Base-by-base conservation (phyloP, 2,113 vertebrate species). In the Poecilia latipinna region DNA sequence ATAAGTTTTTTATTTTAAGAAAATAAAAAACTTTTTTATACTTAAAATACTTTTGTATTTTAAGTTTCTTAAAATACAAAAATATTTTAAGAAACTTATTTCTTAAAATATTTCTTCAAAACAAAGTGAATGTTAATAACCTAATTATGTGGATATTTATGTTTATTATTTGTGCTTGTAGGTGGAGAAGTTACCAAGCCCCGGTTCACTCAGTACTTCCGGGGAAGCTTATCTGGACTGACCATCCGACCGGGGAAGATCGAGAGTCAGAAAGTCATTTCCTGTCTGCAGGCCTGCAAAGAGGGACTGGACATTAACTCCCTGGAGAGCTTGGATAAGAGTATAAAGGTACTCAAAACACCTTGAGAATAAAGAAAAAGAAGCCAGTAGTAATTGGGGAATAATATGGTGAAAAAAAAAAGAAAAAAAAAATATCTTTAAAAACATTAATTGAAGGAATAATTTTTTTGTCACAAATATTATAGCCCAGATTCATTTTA, bases 211-310 rank as follows among this genome's bases (percentile, higher is more conserved):
- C 98, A 99, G 72, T 98, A 97, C 87, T 99, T 99, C 90, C 95
- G 96, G 0, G 98, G 98, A 70, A 98, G 96, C 85, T 93, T 99
- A 78, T 97, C 98, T 29, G 96, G 97, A 51, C 96, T 99, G 68
- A 98, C 96, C 19, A 96, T 99, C 62, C 95, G 96, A 29, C 97
- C 97, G 0, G 98, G 97, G n/a, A 98, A 96, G 92, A 97, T 97
- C 61, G 97, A 99, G 91, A 99, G 96, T 80, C 97, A 97, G 91
- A 98, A 98, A 91, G 97, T 99, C 77, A 98, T 99, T 90, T 97
- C 98, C 92, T 99, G 98, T 89, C 94, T 99, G 86, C 98, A 99
- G 84, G 96, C 97, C 84, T 99, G 98, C 94, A 99, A 99, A 87
- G 98, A 99, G 86, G 97, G 97, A 5, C 95, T 99, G 72, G 97